Base-by-base conservation (phyloP, 2,888 invertebrate species). In the Sphaerophoria taeniata region DNA sequence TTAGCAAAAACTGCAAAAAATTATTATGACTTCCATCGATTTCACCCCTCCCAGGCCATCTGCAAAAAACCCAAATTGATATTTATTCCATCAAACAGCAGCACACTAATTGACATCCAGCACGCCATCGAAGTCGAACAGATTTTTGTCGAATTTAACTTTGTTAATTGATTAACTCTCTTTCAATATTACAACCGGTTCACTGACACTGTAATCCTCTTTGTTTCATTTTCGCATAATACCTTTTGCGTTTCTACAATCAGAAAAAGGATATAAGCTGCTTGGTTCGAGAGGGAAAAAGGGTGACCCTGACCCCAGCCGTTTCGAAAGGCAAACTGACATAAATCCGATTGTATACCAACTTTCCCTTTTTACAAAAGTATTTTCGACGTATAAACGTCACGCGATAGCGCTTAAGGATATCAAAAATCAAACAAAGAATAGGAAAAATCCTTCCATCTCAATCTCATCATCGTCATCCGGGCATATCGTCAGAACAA, bases 151-250 rank as follows among this genome's bases (percentile, higher is more conserved):
- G 51, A 55, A 61, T 70, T 73, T 49, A 43, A 75, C 60, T 75
- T 75, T 71, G 56, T 79, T 84, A 84, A 84, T 79, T 79, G 79
- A 75, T 79, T 74, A 55, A 47, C 36, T 47, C 65, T 63, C 16
- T 61, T 34, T 45, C 14, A 16, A 36, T 67, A 43, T 11, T 43
- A 43, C 43, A 12, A 51, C 33, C 45, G 34, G 58, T 60, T 69
- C 31, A 70, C 47, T 71, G 71, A 65, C 56, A 36, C 43, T 24
- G 9, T 58, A 49, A 69, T 55, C 39, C 72, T 47, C 45, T 43
- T 58, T 14, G 31, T 36, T 58, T 33, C 9, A 14, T 6, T 34
- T 55, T 11, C 11, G 2, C 5, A 7, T 0, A 12, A 1, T 9
- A n/a, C 6, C 39, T 24, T 7, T 6, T 1, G 5, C 39, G 6